Conservation (phyloP, 1,140 invertebrate genomes). For the Harlomillsia oculata region DNA sequence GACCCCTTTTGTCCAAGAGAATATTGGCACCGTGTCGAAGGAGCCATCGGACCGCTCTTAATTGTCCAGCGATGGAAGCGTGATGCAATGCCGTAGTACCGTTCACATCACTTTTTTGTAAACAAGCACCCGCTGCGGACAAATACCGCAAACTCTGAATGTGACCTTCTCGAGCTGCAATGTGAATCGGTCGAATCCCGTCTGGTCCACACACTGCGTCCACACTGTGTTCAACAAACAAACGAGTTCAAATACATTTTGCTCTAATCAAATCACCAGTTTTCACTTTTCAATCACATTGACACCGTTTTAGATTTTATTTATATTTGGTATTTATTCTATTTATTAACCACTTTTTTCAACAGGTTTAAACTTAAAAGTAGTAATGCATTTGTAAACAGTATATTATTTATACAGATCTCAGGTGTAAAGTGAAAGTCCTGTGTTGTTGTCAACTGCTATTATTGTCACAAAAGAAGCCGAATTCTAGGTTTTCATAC, state of each 20-base stretch:
- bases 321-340: too few species aligned
- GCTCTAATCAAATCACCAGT: neutral
- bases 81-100: slow-evolving; percentile 27
- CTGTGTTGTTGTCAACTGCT: too few species aligned
- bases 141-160: slow-evolving; percentile 30
- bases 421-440: too few species aligned
- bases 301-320: too few species aligned
- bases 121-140: slow-evolving; percentile 39
- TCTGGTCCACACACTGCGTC: slow-evolving; percentile 31
- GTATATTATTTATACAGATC: too few species aligned
- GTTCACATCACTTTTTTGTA: slow-evolving; percentile 29
- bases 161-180: slow-evolving; percentile 33
- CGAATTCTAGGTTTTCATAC: too few species aligned
- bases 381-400: too few species aligned
- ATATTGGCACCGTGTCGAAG: slow-evolving; percentile 64
- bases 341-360: too few species aligned
- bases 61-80: slow-evolving; percentile 62
- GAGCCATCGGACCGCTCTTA: slow-evolving; percentile 71
- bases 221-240: slow-evolving; percentile 23
- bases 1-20: slow-evolving; percentile 69
- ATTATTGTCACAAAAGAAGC: too few species aligned
- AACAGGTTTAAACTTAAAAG: too few species aligned
- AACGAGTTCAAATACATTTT: neutral
- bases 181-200: slow-evolving; percentile 34
- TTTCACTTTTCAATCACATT: too few species aligned